Percentiles rank a stretch among this genome's conserved stretches.
Evolutionary conservation across 2,113 vertebrate species (phyloP).

Genomic region (Alouatta palliata): DNA sequence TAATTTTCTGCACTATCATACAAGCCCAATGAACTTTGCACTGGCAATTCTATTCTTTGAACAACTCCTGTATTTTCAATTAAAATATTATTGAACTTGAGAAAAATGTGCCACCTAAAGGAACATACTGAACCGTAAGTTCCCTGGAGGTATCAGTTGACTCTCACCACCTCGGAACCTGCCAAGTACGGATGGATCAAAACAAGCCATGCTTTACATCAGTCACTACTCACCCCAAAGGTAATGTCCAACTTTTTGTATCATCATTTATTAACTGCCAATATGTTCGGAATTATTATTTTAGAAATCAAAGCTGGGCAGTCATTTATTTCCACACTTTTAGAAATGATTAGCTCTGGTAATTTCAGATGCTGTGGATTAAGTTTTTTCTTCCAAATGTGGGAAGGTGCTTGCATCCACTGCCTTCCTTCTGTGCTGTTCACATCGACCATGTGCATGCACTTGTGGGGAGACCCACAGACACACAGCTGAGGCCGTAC

Average conservation of each 20-base stretch:
- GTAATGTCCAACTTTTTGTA: neutral
- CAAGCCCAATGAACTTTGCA: neutral
- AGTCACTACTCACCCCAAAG: neutral
- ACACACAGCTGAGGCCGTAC: fast-evolving
- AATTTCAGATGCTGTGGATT: neutral
- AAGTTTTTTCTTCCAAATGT: neutral
- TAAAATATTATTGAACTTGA: conserved; percentile 72
- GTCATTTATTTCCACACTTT: neutral
- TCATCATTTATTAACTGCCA: neutral
- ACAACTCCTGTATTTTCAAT: conserved; percentile 54
- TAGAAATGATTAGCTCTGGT: neutral
- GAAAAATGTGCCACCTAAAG: neutral
- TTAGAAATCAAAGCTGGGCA: conserved; percentile 48
- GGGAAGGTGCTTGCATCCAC: neutral
- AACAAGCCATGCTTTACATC: neutral
- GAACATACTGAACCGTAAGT: neutral
- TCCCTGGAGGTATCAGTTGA: conserved; percentile 15
- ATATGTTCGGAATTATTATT: conserved; percentile 14
- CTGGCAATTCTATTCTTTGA: conserved; percentile 39
- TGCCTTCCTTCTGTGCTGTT: neutral
- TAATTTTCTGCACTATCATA: neutral
- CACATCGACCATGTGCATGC: neutral
- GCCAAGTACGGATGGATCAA: neutral
- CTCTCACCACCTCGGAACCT: neutral
- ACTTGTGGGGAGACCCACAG: neutral